Conservation (phyloP, 2,888 invertebrate species). For the Dysmachus trigonus region DNA sequence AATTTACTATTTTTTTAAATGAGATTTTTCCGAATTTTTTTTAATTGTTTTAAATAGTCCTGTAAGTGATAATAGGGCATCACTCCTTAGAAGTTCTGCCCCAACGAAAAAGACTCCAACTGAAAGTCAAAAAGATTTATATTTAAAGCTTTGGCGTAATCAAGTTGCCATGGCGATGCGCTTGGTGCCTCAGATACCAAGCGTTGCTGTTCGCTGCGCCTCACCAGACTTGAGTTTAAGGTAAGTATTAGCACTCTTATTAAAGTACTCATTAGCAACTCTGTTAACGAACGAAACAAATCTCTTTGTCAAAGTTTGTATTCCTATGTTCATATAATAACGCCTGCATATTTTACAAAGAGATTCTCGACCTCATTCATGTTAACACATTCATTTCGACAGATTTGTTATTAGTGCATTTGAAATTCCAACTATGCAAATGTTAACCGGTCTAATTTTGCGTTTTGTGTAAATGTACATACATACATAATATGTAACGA, state of each 20-base stretch:
- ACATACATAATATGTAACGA: background rate
- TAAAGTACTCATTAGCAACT: background rate
- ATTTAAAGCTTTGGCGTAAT: constrained; percentile 97
- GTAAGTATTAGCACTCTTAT: constrained; percentile 65
- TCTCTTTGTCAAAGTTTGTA: constrained; percentile 7
- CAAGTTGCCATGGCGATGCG: constrained; percentile 96
- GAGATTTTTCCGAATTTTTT: background rate
- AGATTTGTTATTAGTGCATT: background rate
- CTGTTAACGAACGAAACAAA: background rate
- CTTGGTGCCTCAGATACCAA: constrained; percentile 91
- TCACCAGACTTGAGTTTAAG: constrained; percentile 92
- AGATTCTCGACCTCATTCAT: constrained; percentile 7
- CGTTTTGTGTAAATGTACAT: background rate
- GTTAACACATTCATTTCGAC: constrained; percentile 7
- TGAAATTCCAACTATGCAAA: background rate
- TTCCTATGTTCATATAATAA: background rate
- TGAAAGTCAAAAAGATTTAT: constrained; percentile 84
- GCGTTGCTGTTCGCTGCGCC: constrained; percentile 87
- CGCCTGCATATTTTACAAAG: background rate
- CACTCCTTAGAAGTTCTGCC: constrained; percentile 86
- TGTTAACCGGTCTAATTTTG: background rate
- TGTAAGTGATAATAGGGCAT: constrained; percentile 95
- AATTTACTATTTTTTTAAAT: background rate
- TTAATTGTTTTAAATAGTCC: constrained; percentile 71
- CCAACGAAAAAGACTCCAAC: constrained; percentile 89